Evolutionary conservation across 2,113 vertebrate genomes (phyloP), one percentile per base, ranked within the genome.

Genomic region (Phoenicopterus ruber): DNA sequence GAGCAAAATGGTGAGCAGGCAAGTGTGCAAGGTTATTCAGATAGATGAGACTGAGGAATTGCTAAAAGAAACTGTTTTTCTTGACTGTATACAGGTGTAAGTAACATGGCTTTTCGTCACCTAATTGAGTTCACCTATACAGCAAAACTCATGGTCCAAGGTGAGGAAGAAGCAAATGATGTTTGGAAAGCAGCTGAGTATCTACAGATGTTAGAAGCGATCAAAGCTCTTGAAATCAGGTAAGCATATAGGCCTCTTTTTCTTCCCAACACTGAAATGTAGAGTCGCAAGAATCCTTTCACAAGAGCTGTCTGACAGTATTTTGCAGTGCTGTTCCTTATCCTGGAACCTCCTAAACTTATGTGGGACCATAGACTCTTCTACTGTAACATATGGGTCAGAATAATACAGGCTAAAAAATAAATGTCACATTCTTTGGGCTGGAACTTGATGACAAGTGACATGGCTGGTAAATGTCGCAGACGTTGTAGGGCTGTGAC

Each of bases 101-200:
- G 99, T 98, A 99, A 99, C 96, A 98, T 98, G 79, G 99, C 99
- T 28, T 99, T 99, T 97, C 98, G 98, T 82, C 99, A 99, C 89
- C 98, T 99, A 95, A 99, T 99, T 97, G 99, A 99, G 95, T 99
- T 99, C 96, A 99, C 99, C 6, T 99, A 99, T 86, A 99, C 99
- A 28, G 99, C 99, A 88, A 99, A 98, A 32, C 94, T 99, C 74
- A 98, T 98, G 94, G 97, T 99, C 31, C 98, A 98, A 88, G 99
- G 99, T 73, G 98, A 99, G 93, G 99, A 99, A 85, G 99, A 99
- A 96, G 99, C 99, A 79, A 98, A 98, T 77, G 99, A 99, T 86
- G 99, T 99, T 49, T 99, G 99, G 99, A 99, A 99, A 98, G 99
- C 99, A 62, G 99, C 99, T 9, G 99, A 99, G 76, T 99, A 99